Percentiles rank a stretch among this genome's conserved stretches.
phyloP scores from a whole-genome alignment of 2,797 vertebrate genomes.

The Periophthalmus magnuspinnatus region DNA sequence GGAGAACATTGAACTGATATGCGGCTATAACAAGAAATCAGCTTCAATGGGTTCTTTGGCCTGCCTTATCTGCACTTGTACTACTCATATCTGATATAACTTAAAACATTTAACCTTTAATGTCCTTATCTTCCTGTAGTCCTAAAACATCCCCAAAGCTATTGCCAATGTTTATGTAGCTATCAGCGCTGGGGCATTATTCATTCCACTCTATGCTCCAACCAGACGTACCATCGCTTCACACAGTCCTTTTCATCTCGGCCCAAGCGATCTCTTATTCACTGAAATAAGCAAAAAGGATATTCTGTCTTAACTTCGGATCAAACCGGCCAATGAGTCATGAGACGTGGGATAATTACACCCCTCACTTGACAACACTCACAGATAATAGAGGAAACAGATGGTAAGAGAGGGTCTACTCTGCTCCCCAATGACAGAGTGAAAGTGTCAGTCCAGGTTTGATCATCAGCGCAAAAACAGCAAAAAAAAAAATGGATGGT shows the following conservation, averaged over 20 bases:
- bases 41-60: background rate
- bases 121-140: conserved; percentile 13
- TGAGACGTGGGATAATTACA: conserved; percentile 57
- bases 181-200: conserved; percentile 32
- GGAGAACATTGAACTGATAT: conserved; percentile 17
- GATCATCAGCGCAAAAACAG: background rate
- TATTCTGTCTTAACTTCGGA: conserved; percentile 56
- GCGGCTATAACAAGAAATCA: conserved; percentile 5
- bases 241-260: conserved; percentile 47
- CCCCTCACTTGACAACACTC: conserved; percentile 50
- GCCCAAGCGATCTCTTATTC: conserved; percentile 43
- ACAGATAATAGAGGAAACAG: conserved; percentile 60
- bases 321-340: conserved; percentile 61
- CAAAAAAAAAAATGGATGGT: background rate
- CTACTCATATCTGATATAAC: conserved; percentile 5
- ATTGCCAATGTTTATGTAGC: conserved; percentile 26
- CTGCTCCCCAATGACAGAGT: conserved; percentile 48
- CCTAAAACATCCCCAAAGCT: conserved; percentile 18
- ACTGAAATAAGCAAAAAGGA: conserved; percentile 52
- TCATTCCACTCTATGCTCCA: conserved; percentile 40
- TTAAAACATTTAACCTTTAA: background rate
- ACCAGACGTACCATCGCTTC: conserved; percentile 33
- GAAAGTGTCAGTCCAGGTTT: conserved; percentile 37
- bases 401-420: conserved; percentile 49
- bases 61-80: conserved; percentile 7